Conservation (phyloP, 2,888 invertebrate species). For the Xestia xanthographa region DNA sequence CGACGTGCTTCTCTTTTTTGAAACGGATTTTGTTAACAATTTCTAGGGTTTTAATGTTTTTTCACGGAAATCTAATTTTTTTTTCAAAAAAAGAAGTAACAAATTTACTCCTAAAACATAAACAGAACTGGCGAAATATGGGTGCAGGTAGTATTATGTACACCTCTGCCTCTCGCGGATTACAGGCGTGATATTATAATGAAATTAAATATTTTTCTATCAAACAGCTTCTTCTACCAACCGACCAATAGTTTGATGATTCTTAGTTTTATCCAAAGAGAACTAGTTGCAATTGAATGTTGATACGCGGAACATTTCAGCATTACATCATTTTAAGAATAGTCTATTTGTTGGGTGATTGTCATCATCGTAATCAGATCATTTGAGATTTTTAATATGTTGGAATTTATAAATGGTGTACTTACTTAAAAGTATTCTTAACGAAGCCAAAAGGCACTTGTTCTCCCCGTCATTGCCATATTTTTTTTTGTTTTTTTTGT, state of each 20-base stretch:
- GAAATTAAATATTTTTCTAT: not conserved
- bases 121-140: not conserved
- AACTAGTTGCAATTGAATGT: conserved; percentile 9
- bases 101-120: not conserved
- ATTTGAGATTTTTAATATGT: not conserved
- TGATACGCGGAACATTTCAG: not conserved
- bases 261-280: conserved; percentile 11
- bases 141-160: not conserved
- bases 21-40: too few relatives aligned
- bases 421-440: too few relatives aligned
- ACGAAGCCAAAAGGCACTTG: too few relatives aligned
- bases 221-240: not conserved
- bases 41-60: too few relatives aligned
- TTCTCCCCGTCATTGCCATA: too few relatives aligned
- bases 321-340: not conserved
- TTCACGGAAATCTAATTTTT: too few relatives aligned
- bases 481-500: too few relatives aligned
- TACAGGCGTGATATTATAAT: not conserved
- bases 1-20: too few relatives aligned
- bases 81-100: too few relatives aligned
- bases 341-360: not conserved
- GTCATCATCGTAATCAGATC: not conserved
- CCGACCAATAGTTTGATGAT: not conserved
- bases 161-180: not conserved
- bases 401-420: too few relatives aligned